These are phyloP conservation scores for Plagiodera versicolora DNA, from an alignment of 2,888 invertebrate genomes.

Conservation along the genomic window DNA sequence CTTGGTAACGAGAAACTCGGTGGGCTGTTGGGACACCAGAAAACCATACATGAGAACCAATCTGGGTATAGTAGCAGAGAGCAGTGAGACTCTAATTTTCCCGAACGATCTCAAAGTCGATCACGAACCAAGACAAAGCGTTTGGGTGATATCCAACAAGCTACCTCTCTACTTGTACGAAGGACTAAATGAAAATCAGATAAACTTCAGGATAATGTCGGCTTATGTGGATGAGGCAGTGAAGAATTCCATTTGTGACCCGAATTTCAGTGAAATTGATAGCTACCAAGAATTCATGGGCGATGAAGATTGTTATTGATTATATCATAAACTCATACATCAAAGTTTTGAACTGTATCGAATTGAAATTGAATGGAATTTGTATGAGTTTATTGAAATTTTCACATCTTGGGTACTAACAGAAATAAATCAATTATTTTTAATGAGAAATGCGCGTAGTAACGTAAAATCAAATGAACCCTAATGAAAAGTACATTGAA, in stretches of 20 bases:
- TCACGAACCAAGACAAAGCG: constrained; percentile 65
- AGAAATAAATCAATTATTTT: no score
- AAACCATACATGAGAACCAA: constrained; percentile 68
- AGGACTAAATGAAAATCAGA: constrained; percentile 63
- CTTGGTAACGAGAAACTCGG: constrained; percentile 71
- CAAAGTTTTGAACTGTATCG: not conserved
- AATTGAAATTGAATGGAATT: no score
- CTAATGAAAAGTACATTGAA: no score
- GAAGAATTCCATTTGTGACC: constrained; percentile 71
- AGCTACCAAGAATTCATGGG: constrained; percentile 18
- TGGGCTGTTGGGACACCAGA: constrained; percentile 79
- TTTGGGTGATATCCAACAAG: constrained; percentile 78
- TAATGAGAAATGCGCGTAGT: no score
- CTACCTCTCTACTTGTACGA: constrained; percentile 74
- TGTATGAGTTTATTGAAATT: no score
- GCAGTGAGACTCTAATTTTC: constrained; percentile 68
- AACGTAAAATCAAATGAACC: no score
- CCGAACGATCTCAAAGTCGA: constrained; percentile 82
- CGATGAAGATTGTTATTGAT: constrained; percentile 27
- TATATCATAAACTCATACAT: not conserved
- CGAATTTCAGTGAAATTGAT: constrained; percentile 47
- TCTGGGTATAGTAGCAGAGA: constrained; percentile 64
- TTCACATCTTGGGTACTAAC: no score
- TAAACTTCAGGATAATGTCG: constrained; percentile 75
- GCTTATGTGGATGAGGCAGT: constrained; percentile 67